Base-by-base conservation (phyloP, 2,797 vertebrate genomes). In the Tarsius wallacei region DNA sequence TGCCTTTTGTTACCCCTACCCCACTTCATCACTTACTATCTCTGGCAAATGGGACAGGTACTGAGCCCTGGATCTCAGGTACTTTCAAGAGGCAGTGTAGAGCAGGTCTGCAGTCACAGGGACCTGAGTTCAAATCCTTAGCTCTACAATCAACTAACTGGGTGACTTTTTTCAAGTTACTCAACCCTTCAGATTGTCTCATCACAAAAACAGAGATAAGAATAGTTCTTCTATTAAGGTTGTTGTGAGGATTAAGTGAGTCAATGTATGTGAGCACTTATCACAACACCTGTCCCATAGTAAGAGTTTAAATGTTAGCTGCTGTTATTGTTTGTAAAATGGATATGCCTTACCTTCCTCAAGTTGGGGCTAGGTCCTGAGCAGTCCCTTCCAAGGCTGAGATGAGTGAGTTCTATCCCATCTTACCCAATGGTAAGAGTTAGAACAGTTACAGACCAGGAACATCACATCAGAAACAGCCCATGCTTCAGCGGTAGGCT, bases 241-340 rank as follows among this genome's bases (percentile, higher is more conserved):
- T 53, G n/a, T 42, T 76, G 22, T 93, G 78, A 82, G 31, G 51
- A 85, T 13, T 70, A 36, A 66, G 28, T n/a, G 11, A 89, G 47
- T 68, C 31, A 33, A 13, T 93, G 59, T 22, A 77, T 10, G 0
- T 78, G 84, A 81, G 89, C 36, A 64, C 28, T 76, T 91, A 77
- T 5, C n/a, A 26, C n/a, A 88, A 36, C 63, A 36, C 22, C n/a
- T 64, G 33, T 57, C 28, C 33, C 47, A 36, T 12, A 47, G 28
- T 61, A 80, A 91, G 12, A 7, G 28, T 26, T 94, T 96, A 84
- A 59, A 49, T 91, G n/a, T 84, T 92, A 87, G 36, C 26, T 90
- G 42, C 63, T 93, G 28, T 51, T 77, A n/a, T 74, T 90, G 33
- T 95, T 93, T 77, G 5, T 96, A 93, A 97, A 95, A 73, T 88